A percentile compares a stretch with the other conserved stretches of the same genome.
These are phyloP conservation scores for Cyprinodon tularosa DNA, from an alignment of 2,113 vertebrate genomes.

Conservation along the genomic window DNA sequence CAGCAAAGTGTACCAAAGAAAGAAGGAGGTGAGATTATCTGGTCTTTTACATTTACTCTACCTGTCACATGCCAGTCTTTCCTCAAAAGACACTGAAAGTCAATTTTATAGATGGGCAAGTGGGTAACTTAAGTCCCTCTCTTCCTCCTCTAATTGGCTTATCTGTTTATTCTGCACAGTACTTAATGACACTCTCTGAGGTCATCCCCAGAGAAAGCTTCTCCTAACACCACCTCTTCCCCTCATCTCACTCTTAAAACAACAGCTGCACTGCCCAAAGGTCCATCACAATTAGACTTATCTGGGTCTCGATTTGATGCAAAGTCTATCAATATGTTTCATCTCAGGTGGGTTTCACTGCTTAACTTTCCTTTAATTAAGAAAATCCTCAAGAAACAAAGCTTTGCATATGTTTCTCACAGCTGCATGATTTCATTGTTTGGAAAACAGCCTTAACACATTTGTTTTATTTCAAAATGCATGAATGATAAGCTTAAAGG, in stretches of 20 bases:
- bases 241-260: slow-evolving; percentile 12
- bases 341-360: slow-evolving; percentile 21
- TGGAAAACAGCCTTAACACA: slow-evolving; percentile 13
- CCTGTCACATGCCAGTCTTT: slow-evolving; percentile 5
- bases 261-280: slow-evolving; percentile 1
- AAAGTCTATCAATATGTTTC: slow-evolving; percentile 54
- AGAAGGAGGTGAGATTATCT: not conserved
- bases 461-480: slow-evolving; percentile 27
- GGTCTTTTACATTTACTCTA: not conserved
- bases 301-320: slow-evolving; percentile 36
- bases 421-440: slow-evolving; percentile 12
- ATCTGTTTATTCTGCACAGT: slow-evolving; percentile 66
- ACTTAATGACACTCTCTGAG: slow-evolving; percentile 53
- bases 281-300: slow-evolving; percentile 28
- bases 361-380: slow-evolving; percentile 45
- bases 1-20: not conserved
- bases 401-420: slow-evolving; percentile 12
- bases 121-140: slow-evolving; percentile 48
- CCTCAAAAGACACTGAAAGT: slow-evolving; percentile 62
- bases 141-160: slow-evolving; percentile 48
- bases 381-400: slow-evolving; percentile 36
- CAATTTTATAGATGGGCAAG: slow-evolving; percentile 59
- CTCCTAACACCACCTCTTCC: slow-evolving; percentile 28
- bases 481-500: slow-evolving; percentile 20
- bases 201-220: slow-evolving; percentile 43